Conservation (phyloP, 2,797 vertebrate species). For the Fistularia commersonii region DNA sequence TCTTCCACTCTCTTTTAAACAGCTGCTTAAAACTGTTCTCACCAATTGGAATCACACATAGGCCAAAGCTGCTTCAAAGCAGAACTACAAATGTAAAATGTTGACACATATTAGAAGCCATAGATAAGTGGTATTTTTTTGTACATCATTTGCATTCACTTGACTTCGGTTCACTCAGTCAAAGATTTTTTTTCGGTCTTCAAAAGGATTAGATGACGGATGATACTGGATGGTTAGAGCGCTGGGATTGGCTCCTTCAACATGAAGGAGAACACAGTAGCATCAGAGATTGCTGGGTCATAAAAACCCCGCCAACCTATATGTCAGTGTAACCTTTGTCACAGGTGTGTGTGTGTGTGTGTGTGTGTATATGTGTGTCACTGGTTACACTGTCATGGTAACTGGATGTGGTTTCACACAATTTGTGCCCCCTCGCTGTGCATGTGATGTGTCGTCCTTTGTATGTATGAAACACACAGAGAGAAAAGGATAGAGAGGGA, state of each 20-base stretch:
- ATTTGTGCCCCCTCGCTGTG: constrained; percentile 45
- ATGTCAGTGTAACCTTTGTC: constrained; percentile 10
- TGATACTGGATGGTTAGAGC: constrained; percentile 7
- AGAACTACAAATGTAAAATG: not conserved
- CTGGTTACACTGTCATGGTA: constrained; percentile 62
- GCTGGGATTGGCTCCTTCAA: constrained; percentile 6
- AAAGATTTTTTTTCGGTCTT: constrained; percentile 12
- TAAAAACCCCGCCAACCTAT: not conserved
- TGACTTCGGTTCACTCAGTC: constrained; percentile 4
- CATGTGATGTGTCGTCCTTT: constrained; percentile 38
- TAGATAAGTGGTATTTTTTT: not conserved
- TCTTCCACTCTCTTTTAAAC: constrained; percentile 18
- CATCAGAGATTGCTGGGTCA: constrained; percentile 39
- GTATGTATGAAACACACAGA: too few species aligned
- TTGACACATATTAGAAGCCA: not conserved
- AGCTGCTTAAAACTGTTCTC: not conserved
- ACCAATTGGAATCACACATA: too few species aligned
- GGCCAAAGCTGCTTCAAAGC: too few species aligned
- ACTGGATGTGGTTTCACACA: constrained; percentile 18
- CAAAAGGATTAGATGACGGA: constrained; percentile 23
- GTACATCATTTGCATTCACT: not conserved
- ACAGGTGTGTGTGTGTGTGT: constrained; percentile 9
- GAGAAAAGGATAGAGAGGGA: too few species aligned
- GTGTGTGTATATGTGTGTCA: constrained; percentile 11
- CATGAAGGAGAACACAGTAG: constrained; percentile 42